phyloP scores from a whole-genome alignment of 1,140 invertebrate species.

The Calliopsis andreniformis region DNA sequence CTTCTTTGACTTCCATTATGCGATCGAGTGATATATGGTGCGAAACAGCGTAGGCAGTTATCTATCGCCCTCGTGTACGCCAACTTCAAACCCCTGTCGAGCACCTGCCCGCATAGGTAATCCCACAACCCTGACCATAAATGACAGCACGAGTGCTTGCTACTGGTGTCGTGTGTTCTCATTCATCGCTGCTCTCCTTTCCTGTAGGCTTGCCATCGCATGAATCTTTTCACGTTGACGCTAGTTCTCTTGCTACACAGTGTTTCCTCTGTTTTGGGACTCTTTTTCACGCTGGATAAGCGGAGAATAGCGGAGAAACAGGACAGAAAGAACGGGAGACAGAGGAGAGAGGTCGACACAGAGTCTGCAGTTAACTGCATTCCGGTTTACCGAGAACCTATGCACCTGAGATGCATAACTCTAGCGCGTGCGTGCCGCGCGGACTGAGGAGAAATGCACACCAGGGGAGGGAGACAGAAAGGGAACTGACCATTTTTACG shows the following conservation, averaged over 20 bases:
- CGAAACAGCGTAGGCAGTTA: constrained; percentile 58
- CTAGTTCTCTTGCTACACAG: too few relatives aligned
- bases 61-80: constrained; percentile 41
- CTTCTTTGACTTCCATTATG: constrained; percentile 42
- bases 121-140: constrained; percentile 50
- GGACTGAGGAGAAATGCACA: constrained; percentile 45
- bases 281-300: neutral
- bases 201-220: too few relatives aligned
- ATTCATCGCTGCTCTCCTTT: too few relatives aligned
- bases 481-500: constrained; percentile 25
- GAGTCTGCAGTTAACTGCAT: constrained; percentile 74
- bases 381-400: constrained; percentile 75
- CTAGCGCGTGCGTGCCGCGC: constrained; percentile 43
- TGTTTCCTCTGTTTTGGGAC: too few relatives aligned
- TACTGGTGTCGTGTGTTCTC: constrained; percentile 37
- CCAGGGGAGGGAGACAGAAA: constrained; percentile 30
- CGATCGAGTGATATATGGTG: constrained; percentile 63
- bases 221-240: too few relatives aligned
- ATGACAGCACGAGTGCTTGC: constrained; percentile 43
- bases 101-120: constrained; percentile 59
- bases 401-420: constrained; percentile 77
- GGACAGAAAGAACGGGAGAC: constrained; percentile 45
- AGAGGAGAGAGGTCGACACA: constrained; percentile 23
- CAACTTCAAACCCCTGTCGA: constrained; percentile 44
- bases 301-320: constrained; percentile 46